Evolutionary conservation across 2,888 invertebrate genomes (phyloP), one percentile per base, ranked within the genome.

Genomic region (Peribatodes rhomboidaria): DNA sequence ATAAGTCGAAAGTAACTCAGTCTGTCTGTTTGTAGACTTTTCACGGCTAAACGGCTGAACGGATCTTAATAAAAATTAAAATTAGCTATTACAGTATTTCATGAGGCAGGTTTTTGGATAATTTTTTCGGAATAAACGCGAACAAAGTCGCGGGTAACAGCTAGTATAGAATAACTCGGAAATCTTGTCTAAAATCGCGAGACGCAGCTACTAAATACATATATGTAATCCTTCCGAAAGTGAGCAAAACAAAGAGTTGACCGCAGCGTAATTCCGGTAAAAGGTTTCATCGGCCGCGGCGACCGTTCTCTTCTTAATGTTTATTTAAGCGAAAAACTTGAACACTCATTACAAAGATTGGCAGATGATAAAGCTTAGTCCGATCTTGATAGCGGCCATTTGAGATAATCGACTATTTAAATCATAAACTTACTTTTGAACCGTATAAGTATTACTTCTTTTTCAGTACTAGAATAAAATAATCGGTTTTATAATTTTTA

Each of bases 281-380:
- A 90, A 90, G 89, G 87, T 84, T 86, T 31, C 78, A 72, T 77
- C 78, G 82, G 81, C 74, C 80, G 73, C 77, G 73, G 78, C 82
- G 84, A 86, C 81, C 84, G 85, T 88, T 89, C 83, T 85, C 84
- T 81, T 88, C 85, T 85, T 88, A 88, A 90, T 90, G 89, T 89
- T 89, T 89, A 88, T 90, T 89, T 90, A 87, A 90, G 89, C 86
- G 89, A 87, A 90, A 89, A 89, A 89, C 80, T 89, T 90, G 82
- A 82, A 82, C 80, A 81, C 82, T 90, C 87, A 89, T 90, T 90
- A 89, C 86, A 85, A 73, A 81, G 82, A 89, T 89, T 88, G 88
- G 82, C 75, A 85, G 83, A 85, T 86, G 88, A 89, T 89, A 86
- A 89, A 88, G 87, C 83, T 59, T 52, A 44, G 52, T 18, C 20